Evolutionary conservation across 2,113 vertebrate genomes (phyloP), one percentile per base, ranked within the genome.

Genomic region (Dicaeum eximium): DNA sequence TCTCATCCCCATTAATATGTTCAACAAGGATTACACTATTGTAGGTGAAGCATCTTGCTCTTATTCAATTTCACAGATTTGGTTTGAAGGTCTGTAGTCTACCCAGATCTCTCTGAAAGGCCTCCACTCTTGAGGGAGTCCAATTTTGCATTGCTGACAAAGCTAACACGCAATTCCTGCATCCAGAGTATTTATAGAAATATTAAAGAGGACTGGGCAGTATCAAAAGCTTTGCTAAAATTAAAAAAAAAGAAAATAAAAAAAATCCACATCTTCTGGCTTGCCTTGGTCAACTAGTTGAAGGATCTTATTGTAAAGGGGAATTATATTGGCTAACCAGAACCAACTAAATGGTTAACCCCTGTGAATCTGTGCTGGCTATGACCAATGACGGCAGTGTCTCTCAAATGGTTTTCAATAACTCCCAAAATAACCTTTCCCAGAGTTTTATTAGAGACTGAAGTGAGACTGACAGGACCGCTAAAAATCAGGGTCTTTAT

Each of bases 291-390:
- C 48, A 57, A 15, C 5, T 27, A 40, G 11, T 13, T 33, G 8
- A 37, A 12, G 33, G 7, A 33, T 22, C 22, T 50, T 56, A 22
- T 37, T 6, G 11, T 45, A 33, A 72, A 85, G 72, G 22, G 9
- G 30, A 66, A 56, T 28, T n/a, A 74, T 53, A 5, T 4, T 56
- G 7, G 3, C 57, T 72, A 78, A 71, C 12, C 9, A 79, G 19
- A 37, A 62, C n/a, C 9, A 35, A 9, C 13, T 20, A 54, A 47
- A 14, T 30, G n/a, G 6, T 51, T 56, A 47, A 22, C 4, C 1
- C 4, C 47, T 1, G 1, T 56, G 51, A 77, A 12, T 35, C 47
- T 0, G 0, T 71, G 15, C 9, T 81, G 57, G 15, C 21, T 80
- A 30, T 66, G 28, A 44, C 18, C 28, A 71, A 14, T 30, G 24